phyloP scores from a whole-genome alignment of 1,140 invertebrate genomes.

The Hypsibius dujardini region DNA sequence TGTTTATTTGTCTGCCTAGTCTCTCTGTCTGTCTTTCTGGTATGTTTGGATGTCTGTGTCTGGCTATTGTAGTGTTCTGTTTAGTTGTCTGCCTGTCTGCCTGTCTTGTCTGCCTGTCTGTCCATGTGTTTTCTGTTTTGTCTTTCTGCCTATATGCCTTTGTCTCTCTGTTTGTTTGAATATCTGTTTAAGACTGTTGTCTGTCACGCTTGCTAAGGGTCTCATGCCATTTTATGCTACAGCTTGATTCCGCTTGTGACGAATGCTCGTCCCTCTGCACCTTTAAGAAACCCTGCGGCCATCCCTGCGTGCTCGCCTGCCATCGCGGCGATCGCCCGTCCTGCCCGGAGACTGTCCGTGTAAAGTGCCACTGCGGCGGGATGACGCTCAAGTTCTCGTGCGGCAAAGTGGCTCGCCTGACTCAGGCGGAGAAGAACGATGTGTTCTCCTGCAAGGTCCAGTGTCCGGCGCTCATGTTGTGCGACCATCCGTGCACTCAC shows the following conservation, averaged over 20 bases:
- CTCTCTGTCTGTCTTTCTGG: too few species aligned
- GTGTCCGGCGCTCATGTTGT: constrained; percentile 51
- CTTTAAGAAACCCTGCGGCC: constrained; percentile 53
- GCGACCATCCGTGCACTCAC: constrained; percentile 51
- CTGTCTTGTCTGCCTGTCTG: too few species aligned
- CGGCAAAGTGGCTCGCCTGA: constrained; percentile 41
- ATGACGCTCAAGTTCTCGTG: constrained; percentile 55
- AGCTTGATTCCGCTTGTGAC: constrained; percentile 33
- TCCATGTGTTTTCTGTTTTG: too few species aligned
- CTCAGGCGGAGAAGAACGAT: constrained; percentile 34
- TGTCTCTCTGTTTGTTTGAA: too few species aligned
- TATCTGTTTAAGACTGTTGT: too few species aligned
- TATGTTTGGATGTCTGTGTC: too few species aligned
- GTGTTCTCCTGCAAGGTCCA: constrained; percentile 57
- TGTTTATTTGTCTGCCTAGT: too few species aligned
- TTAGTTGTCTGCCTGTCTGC: too few species aligned
- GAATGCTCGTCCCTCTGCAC: constrained; percentile 51
- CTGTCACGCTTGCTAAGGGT: too few species aligned
- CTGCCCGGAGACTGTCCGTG: constrained; percentile 49
- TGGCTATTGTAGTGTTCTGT: too few species aligned
- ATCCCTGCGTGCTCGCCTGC: constrained; percentile 54
- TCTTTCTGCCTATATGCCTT: too few species aligned
- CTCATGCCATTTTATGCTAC: too few species aligned
- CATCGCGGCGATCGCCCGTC: constrained; percentile 42
- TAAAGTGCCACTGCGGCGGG: constrained; percentile 55